phyloP scores from a whole-genome alignment of 2,888 invertebrate species.

The Aricia artaxerxes region DNA sequence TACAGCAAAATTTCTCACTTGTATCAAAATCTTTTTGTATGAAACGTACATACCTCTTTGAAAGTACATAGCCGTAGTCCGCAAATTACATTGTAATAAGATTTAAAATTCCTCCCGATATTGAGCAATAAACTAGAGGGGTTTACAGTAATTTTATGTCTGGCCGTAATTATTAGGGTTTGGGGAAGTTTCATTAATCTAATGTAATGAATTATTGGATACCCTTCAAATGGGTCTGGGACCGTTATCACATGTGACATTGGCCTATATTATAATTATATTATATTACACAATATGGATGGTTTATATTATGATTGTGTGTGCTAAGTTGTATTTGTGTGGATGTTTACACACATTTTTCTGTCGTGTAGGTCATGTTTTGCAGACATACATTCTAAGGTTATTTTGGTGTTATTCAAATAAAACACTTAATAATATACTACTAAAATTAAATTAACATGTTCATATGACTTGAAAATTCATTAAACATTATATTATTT shows the following conservation, averaged over 20 bases:
- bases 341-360: neutral
- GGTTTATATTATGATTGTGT: neutral
- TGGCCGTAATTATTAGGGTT: slow-evolving; percentile 24
- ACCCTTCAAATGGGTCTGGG: slow-evolving; percentile 29
- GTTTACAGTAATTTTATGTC: slow-evolving; percentile 27
- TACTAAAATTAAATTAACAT: too few relatives aligned
- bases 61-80: neutral
- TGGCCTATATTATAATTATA: neutral
- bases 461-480: too few relatives aligned
- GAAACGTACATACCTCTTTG: too few relatives aligned
- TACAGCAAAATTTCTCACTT: too few relatives aligned
- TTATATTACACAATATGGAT: neutral
- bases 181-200: slow-evolving; percentile 29
- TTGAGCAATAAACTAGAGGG: slow-evolving; percentile 23
- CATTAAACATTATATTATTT: too few relatives aligned
- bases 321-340: neutral
- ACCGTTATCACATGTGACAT: slow-evolving; percentile 28
- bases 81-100: neutral
- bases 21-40: too few relatives aligned
- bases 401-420: too few relatives aligned
- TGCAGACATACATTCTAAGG: too few relatives aligned
- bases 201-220: slow-evolving; percentile 32
- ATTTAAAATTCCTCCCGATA: slow-evolving; percentile 13
- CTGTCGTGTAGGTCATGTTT: neutral
- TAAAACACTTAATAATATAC: too few relatives aligned